phyloP scores from a whole-genome alignment of 2,113 vertebrate species.

The Pogona vitticeps region DNA sequence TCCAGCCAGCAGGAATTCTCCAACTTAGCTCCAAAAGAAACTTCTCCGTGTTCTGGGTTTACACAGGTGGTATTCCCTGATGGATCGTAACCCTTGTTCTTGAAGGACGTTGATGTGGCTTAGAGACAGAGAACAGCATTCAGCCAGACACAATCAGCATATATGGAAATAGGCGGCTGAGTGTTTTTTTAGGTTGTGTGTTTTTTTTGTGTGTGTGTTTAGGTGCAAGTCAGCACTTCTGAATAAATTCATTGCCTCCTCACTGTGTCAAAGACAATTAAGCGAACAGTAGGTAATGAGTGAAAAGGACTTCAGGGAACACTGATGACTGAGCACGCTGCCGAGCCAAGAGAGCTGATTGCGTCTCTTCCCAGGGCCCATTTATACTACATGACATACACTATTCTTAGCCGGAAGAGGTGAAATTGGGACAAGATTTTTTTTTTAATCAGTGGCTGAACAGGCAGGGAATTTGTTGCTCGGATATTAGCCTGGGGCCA shows the following conservation, averaged over 20 bases:
- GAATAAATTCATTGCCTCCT: neutral
- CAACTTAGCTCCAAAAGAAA: no score
- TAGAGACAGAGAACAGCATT: neutral
- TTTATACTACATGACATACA: neutral
- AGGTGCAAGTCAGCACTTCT: neutral
- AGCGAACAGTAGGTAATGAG: neutral
- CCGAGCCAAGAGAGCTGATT: neutral
- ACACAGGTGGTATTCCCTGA: neutral
- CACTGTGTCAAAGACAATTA: conserved; percentile 20
- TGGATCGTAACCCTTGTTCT: neutral
- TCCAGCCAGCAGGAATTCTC: no score
- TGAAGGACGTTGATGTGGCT: neutral
- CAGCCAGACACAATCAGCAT: neutral
- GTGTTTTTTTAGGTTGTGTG: neutral
- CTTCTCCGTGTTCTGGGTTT: neutral
- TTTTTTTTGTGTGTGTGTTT: neutral
- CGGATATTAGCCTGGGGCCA: neutral
- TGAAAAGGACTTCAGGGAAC: neutral
- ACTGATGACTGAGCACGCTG: neutral
- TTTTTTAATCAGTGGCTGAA: conserved; percentile 21
- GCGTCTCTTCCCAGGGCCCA: neutral
- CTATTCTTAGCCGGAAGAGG: conserved; percentile 9
- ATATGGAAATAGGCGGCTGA: neutral
- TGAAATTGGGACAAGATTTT: conserved; percentile 34
- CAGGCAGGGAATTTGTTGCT: neutral